phyloP scores from a whole-genome alignment of 2,797 vertebrate species.

The Enteromius unitaeniatus region DNA sequence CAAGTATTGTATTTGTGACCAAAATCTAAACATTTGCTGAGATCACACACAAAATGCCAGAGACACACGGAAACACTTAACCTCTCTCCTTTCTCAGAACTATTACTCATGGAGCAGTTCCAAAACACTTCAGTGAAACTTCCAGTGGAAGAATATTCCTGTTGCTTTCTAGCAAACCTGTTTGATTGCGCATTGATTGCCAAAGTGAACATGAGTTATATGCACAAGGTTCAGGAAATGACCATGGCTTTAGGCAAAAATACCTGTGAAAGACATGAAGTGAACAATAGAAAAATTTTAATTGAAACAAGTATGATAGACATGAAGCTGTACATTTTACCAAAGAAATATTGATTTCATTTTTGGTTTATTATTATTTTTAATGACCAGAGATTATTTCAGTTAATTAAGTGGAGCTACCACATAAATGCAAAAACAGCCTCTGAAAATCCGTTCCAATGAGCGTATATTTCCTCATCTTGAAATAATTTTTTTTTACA shows the following conservation, averaged over 20 bases:
- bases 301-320: neutral
- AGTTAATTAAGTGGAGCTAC: neutral
- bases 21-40: neutral
- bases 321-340: neutral
- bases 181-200: neutral
- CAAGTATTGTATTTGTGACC: neutral
- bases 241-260: neutral
- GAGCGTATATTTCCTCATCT: neutral
- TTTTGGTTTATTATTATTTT: neutral
- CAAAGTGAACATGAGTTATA: neutral
- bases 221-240: neutral
- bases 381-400: neutral
- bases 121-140: neutral
- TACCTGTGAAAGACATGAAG: neutral
- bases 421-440: neutral
- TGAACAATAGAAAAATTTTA: too few species aligned
- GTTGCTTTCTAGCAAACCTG: neutral
- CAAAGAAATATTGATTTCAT: neutral
- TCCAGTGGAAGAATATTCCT: conserved; percentile 22
- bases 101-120: neutral
- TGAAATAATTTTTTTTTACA: neutral
- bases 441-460: neutral
- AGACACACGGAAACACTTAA: conserved; percentile 16
- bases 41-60: neutral
- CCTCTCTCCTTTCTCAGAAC: conserved; percentile 3